Percentiles rank a stretch among this genome's conserved stretches.
phyloP scores from a whole-genome alignment of 2,797 vertebrate genomes.

The Echiichthys vipera region DNA sequence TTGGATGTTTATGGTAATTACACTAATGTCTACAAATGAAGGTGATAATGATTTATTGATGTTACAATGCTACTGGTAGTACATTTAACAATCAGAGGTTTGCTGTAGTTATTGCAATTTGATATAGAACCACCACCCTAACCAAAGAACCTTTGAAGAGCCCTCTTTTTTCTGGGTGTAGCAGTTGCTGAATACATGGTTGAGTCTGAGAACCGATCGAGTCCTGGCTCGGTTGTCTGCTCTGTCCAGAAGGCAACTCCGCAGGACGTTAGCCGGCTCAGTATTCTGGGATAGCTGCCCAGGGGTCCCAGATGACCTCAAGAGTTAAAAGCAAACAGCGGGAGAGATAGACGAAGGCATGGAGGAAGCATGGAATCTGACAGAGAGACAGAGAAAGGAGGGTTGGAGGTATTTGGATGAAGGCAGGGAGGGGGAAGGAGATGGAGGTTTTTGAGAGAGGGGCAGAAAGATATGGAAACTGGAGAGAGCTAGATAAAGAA shows the following conservation, averaged over 20 bases:
- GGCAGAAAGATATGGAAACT: slow-evolving; percentile 2
- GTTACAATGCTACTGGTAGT: slow-evolving; percentile 19
- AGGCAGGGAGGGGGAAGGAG: slow-evolving; percentile 23
- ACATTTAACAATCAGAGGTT: slow-evolving; percentile 37
- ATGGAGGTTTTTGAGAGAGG: slow-evolving; percentile 16
- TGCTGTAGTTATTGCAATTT: slow-evolving; percentile 6
- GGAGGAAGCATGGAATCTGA: slow-evolving; percentile 77
- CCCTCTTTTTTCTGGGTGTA: slow-evolving; percentile 27
- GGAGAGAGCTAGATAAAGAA: neutral
- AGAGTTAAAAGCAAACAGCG: slow-evolving; percentile 88
- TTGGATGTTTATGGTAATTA: slow-evolving; percentile 45
- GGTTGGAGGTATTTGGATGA: slow-evolving; percentile 61
- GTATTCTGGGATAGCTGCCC: slow-evolving; percentile 87
- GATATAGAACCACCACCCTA: slow-evolving; percentile 14
- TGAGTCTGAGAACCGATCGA: slow-evolving; percentile 66
- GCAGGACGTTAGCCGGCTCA: slow-evolving; percentile 80
- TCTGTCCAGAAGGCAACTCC: slow-evolving; percentile 85
- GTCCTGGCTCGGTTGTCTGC: slow-evolving; percentile 76
- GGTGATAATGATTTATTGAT: slow-evolving; percentile 31
- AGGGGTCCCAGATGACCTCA: slow-evolving; percentile 86
- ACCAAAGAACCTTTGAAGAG: slow-evolving; percentile 43
- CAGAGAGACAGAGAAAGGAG: slow-evolving; percentile 65
- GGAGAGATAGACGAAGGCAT: slow-evolving; percentile 76
- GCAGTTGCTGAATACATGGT: slow-evolving; percentile 62
- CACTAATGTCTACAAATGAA: slow-evolving; percentile 46